These are phyloP conservation scores for Syngnathoides biaculeatus DNA, from an alignment of 2,113 vertebrate genomes.

Conservation along the genomic window DNA sequence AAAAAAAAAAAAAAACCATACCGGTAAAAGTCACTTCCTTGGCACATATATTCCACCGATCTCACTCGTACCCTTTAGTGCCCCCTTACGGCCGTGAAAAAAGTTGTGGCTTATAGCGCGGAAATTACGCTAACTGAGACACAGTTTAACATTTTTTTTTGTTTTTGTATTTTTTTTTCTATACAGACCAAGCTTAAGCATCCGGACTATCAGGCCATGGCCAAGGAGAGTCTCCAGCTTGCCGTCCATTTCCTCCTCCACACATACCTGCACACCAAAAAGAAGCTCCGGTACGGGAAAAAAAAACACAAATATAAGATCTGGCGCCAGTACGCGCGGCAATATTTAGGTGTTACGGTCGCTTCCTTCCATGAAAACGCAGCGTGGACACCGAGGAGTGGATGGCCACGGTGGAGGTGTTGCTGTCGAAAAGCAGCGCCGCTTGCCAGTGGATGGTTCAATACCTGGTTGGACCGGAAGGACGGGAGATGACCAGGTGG, in stretches of 20 bases:
- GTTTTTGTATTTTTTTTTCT: conserved; percentile 50
- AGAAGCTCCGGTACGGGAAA: conserved; percentile 88
- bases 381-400: conserved; percentile 98
- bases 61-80: too few relatives aligned
- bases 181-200: conserved; percentile 95
- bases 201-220: conserved; percentile 91
- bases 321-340: too few relatives aligned
- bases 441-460: conserved; percentile 96
- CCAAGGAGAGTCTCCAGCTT: conserved; percentile 90
- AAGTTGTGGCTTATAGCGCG: too few relatives aligned
- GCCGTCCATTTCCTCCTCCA: conserved; percentile 95
- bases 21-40: too few relatives aligned
- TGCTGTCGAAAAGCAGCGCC: conserved; percentile 92
- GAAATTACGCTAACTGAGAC: not conserved
- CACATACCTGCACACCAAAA: conserved; percentile 96
- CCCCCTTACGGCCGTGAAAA: too few relatives aligned
- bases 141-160: not conserved
- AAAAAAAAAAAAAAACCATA: too few relatives aligned
- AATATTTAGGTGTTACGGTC: not conserved
- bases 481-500: conserved; percentile 91
- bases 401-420: conserved; percentile 92
- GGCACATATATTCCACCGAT: too few relatives aligned
- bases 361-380: not conserved
- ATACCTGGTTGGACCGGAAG: conserved; percentile 88
- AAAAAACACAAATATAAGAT: not conserved